Percentiles rank a stretch among this genome's conserved stretches.
Conservation (phyloP, 2,113 vertebrate species). For the Cricetomys ansorgei region DNA sequence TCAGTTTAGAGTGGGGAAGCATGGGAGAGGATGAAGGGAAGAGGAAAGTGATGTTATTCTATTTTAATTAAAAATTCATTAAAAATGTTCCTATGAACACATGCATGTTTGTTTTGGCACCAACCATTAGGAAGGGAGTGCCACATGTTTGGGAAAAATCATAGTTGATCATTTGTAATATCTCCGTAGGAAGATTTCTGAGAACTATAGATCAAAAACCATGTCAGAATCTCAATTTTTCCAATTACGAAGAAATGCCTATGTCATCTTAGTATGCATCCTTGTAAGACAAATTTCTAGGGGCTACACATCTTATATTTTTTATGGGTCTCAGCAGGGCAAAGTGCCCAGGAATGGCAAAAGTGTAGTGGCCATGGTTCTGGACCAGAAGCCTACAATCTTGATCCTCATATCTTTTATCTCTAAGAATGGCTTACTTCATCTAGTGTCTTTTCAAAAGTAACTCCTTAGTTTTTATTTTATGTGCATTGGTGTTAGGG, state of each 20-base stretch:
- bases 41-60: neutral
- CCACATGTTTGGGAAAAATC: conserved; percentile 16
- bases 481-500: too few relatives aligned
- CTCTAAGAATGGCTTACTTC: conserved; percentile 26
- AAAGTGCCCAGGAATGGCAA: neutral
- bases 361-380: conserved; percentile 16
- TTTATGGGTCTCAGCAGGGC: neutral
- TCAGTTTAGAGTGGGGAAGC: neutral
- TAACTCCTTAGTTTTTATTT: too few relatives aligned
- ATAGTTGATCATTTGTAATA: conserved; percentile 45
- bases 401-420: conserved; percentile 41
- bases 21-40: neutral
- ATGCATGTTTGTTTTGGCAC: neutral
- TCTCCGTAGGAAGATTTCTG: conserved; percentile 32
- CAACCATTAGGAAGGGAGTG: neutral
- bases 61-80: neutral
- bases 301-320: neutral
- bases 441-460: conserved; percentile 38
- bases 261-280: neutral
- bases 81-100: neutral
- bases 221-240: conserved; percentile 45
- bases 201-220: conserved; percentile 52
- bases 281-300: conserved; percentile 51
- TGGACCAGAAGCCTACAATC: neutral
- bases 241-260: conserved; percentile 57